Evolutionary conservation across 2,113 vertebrate species (phyloP).

Genomic region (Hippolais icterina): DNA sequence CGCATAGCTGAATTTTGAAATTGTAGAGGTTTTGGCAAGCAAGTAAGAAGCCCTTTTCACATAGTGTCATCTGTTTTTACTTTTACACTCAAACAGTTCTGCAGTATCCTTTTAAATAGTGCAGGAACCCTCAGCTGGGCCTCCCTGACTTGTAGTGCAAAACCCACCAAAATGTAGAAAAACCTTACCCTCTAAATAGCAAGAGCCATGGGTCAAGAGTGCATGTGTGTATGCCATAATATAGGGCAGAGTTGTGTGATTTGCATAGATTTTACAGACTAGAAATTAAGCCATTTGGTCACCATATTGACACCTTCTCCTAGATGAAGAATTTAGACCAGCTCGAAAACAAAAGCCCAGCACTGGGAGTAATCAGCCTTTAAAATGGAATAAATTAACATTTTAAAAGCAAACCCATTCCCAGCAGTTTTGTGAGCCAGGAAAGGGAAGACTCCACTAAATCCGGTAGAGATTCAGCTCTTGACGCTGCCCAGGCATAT

Average conservation of each 20-base stretch:
- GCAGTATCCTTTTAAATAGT: neutral
- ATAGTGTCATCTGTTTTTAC: conserved; percentile 49
- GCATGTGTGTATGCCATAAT: neutral
- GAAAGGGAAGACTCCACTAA: neutral
- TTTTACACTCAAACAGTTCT: conserved; percentile 8
- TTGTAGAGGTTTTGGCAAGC: conserved; percentile 27
- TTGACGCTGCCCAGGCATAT: neutral
- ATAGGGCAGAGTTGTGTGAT: neutral
- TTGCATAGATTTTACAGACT: neutral
- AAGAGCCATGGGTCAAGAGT: neutral
- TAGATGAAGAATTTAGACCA: neutral
- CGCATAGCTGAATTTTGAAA: neutral
- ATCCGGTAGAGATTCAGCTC: neutral
- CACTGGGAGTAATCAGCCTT: neutral
- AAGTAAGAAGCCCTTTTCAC: conserved; percentile 3
- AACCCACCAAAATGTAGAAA: neutral
- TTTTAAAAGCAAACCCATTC: neutral
- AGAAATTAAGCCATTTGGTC: neutral
- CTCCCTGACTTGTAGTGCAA: conserved; percentile 21
- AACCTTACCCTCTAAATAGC: neutral
- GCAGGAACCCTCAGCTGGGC: conserved; percentile 28
- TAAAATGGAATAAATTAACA: neutral
- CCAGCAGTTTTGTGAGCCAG: neutral
- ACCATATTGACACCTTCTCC: neutral
- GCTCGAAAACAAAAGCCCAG: neutral